These are phyloP conservation scores for Eupithecia exiguata DNA, from an alignment of 2,888 invertebrate genomes.

Conservation along the genomic window DNA sequence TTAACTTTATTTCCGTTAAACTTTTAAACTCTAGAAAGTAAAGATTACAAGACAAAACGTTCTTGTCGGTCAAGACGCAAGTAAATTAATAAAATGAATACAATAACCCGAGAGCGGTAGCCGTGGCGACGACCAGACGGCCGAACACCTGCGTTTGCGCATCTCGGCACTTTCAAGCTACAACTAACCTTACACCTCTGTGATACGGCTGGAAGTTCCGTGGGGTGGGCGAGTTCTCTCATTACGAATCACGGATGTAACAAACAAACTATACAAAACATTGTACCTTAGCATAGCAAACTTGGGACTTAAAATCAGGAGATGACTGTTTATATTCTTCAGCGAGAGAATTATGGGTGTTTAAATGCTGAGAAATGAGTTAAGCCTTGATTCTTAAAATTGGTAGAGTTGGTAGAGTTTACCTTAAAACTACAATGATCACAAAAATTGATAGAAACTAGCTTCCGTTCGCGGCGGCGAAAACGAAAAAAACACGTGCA, in stretches of 20 bases:
- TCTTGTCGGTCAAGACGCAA: slow-evolving; percentile 72
- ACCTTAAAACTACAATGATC: neutral
- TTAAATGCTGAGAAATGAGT: slow-evolving; percentile 43
- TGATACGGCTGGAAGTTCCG: slow-evolving; percentile 38
- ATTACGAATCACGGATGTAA: slow-evolving; percentile 82
- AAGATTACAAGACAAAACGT: slow-evolving; percentile 52
- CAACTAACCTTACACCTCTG: slow-evolving; percentile 42
- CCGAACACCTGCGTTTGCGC: slow-evolving; percentile 80
- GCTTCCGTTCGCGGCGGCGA: neutral
- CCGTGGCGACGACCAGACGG: slow-evolving; percentile 80
- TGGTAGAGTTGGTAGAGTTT: neutral
- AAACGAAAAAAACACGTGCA: too few relatives aligned
- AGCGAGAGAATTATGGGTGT: slow-evolving; percentile 60
- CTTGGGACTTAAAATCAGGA: slow-evolving; percentile 72
- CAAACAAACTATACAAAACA: slow-evolving; percentile 81
- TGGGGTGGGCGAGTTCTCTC: slow-evolving; percentile 57
- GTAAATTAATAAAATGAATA: slow-evolving; percentile 82
- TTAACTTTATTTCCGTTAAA: too few relatives aligned
- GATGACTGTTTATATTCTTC: slow-evolving; percentile 69
- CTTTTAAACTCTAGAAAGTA: neutral
- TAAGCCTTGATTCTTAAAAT: neutral
- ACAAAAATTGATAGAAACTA: neutral
- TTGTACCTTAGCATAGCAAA: slow-evolving; percentile 78
- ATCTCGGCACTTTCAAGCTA: slow-evolving; percentile 58
- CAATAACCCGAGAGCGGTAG: slow-evolving; percentile 78